Evolutionary conservation across 2,888 invertebrate genomes (phyloP).

Genomic region (Willowsia nigromaculata): DNA sequence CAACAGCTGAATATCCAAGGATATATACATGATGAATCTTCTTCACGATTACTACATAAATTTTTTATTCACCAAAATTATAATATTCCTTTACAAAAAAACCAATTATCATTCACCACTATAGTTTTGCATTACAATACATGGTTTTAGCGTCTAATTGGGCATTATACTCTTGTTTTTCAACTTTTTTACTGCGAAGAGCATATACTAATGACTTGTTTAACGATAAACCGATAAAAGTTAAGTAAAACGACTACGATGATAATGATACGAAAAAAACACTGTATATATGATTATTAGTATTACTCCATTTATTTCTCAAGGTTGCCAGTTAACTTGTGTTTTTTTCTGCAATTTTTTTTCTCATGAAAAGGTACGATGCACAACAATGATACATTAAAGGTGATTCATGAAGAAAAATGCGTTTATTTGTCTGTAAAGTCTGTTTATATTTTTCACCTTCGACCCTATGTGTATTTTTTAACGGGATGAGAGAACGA

Average conservation of each 20-base stretch:
- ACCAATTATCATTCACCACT: too few relatives aligned
- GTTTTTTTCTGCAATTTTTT: neutral
- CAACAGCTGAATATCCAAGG: too few relatives aligned
- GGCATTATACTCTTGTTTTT: too few relatives aligned
- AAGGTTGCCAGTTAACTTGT: neutral
- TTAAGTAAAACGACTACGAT: too few relatives aligned
- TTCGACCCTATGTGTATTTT: too few relatives aligned
- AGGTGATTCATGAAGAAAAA: neutral
- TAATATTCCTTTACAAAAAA: too few relatives aligned
- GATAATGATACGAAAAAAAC: neutral
- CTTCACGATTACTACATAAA: too few relatives aligned
- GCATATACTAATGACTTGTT: neutral
- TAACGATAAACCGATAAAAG: neutral
- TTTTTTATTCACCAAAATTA: too few relatives aligned
- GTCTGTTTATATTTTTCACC: neutral
- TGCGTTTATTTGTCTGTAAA: neutral
- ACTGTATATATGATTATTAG: too few relatives aligned
- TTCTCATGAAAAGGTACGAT: neutral
- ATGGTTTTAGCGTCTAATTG: too few relatives aligned
- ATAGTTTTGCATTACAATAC: too few relatives aligned
- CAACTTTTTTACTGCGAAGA: neutral
- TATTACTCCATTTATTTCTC: slow-evolving; percentile 11
- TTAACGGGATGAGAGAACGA: neutral
- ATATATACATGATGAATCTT: too few relatives aligned
- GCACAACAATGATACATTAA: neutral